Evolutionary conservation across 2,113 vertebrate species (phyloP).

Genomic region (Melanerpes formicivorus): DNA sequence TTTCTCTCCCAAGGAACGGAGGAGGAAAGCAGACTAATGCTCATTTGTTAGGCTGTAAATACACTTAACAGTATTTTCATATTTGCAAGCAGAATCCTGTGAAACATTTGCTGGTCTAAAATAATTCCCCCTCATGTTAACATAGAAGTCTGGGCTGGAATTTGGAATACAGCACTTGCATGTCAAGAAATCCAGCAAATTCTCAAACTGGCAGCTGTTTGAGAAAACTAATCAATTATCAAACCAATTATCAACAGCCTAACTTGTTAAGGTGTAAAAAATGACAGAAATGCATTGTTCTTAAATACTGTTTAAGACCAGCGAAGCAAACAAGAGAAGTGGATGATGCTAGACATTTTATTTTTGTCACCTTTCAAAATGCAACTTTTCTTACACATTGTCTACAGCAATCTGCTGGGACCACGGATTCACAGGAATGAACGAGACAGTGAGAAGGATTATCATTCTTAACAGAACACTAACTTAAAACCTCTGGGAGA

Average conservation of each 20-base stretch:
- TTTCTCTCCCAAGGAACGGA: not conserved
- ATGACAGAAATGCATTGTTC: not conserved
- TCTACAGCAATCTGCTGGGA: conserved; percentile 23
- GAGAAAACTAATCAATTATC: conserved; percentile 6
- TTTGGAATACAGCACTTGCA: not conserved
- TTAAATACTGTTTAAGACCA: not conserved
- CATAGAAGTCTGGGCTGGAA: not conserved
- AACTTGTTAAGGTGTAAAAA: not conserved
- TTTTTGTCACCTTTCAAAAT: conserved; percentile 2
- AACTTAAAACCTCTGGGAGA: conserved; percentile 4
- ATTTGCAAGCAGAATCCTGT: not conserved
- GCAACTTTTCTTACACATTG: not conserved
- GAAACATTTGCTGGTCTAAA: not conserved
- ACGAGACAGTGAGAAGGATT: not conserved
- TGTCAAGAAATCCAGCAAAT: conserved; percentile 6
- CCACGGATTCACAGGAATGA: not conserved
- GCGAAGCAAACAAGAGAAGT: not conserved
- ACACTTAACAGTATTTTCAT: not conserved
- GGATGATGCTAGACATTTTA: not conserved
- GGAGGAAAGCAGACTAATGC: not conserved
- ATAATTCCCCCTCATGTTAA: not conserved
- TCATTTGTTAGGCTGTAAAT: not conserved
- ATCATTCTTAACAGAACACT: conserved; percentile 1
- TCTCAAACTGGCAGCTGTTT: not conserved
- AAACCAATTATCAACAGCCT: not conserved